Conservation (phyloP, 2,797 vertebrate species). For the Channallabes apus region DNA sequence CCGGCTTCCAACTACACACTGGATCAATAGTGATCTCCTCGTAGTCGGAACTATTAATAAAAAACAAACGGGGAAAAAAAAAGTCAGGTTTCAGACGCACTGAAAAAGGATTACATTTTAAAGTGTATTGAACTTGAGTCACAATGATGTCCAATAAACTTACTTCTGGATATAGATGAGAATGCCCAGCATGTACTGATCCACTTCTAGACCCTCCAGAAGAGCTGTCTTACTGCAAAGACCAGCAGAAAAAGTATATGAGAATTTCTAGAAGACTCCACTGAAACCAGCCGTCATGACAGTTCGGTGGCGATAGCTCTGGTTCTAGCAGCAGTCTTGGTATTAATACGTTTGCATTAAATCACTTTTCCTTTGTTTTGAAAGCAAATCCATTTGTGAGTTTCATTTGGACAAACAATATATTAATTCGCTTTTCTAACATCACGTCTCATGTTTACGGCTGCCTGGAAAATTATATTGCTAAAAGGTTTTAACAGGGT, state of each 20-base stretch:
- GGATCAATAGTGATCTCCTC: conserved; percentile 98
- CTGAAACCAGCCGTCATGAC: not conserved
- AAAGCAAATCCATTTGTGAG: not conserved
- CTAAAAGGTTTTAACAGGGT: not conserved
- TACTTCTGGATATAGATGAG: conserved; percentile 95
- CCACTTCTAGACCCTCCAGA: conserved; percentile 92
- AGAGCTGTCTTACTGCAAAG: conserved; percentile 87
- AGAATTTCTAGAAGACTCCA: not conserved
- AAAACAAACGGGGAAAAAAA: not conserved
- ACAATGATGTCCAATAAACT: conserved; percentile 54
- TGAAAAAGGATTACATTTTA: not conserved
- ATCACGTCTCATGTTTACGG: not conserved
- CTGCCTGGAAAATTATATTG: not conserved
- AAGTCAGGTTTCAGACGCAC: not conserved
- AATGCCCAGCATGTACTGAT: conserved; percentile 96
- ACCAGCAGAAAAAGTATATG: conserved; percentile 3
- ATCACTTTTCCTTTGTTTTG: not conserved
- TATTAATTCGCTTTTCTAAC: not conserved
- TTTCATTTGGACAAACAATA: not conserved
- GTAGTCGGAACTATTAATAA: conserved; percentile 80
- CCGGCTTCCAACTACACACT: conserved; percentile 91
- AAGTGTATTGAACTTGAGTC: not conserved
- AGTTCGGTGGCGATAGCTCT: not conserved
- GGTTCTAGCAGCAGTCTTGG: not conserved
- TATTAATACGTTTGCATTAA: not conserved